Percentiles rank a stretch among this genome's conserved stretches.
phyloP scores from a whole-genome alignment of 2,113 vertebrate species.

The Hyla sarda region DNA sequence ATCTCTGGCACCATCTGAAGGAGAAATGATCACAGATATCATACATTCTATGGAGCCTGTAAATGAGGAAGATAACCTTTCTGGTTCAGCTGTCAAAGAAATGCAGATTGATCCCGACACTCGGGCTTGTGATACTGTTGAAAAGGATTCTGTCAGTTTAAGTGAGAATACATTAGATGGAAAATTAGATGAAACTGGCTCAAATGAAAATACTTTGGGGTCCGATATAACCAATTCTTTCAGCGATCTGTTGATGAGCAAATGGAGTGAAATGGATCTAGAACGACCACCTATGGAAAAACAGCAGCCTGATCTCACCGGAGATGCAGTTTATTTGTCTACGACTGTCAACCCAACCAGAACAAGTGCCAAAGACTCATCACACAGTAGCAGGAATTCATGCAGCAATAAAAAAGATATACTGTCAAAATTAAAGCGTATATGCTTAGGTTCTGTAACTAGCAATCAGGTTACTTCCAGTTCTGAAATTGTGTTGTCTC shows the following conservation, averaged over 20 bases:
- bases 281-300: background rate
- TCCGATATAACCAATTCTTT: background rate
- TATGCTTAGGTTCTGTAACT: background rate
- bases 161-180: background rate
- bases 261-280: background rate
- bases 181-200: too few species aligned
- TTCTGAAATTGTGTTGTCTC: background rate
- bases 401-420: background rate
- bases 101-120: background rate
- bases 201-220: background rate
- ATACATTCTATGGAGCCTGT: background rate
- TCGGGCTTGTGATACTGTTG: background rate
- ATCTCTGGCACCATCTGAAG: background rate
- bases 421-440: slow-evolving; percentile 23
- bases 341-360: background rate
- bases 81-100: background rate
- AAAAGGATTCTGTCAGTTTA: background rate
- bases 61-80: background rate
- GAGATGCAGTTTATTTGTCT: background rate
- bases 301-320: background rate
- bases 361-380: background rate
- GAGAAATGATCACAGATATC: background rate
- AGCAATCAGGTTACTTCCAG: background rate
- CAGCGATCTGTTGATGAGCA: background rate
- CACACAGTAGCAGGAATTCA: background rate